Evolutionary conservation across 2,113 vertebrate genomes (phyloP).

Genomic region (Stigmatopora nigra): DNA sequence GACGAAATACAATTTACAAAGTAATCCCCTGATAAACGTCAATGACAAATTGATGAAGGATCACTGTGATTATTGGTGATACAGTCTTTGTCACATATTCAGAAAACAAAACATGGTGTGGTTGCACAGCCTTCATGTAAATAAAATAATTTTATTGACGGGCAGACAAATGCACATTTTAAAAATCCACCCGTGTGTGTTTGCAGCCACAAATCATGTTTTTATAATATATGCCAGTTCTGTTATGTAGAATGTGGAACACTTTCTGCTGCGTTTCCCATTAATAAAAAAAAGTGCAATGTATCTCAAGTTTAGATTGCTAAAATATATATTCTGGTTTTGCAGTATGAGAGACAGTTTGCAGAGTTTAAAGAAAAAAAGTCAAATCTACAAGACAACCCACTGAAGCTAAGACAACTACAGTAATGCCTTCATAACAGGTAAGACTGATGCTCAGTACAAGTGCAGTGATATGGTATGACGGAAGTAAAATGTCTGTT

Average conservation of each 20-base stretch:
- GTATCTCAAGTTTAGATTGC: neutral
- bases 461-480: neutral
- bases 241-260: too few species aligned
- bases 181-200: too few species aligned
- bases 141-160: too few species aligned
- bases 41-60: neutral
- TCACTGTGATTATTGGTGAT: neutral
- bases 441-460: conserved; percentile 51
- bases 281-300: too few species aligned
- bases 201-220: too few species aligned
- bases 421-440: conserved; percentile 78
- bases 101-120: too few species aligned
- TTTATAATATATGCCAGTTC: too few species aligned
- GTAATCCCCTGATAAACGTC: neutral
- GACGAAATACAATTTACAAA: neutral
- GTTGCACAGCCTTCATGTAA: too few species aligned
- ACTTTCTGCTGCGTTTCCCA: too few species aligned
- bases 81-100: neutral
- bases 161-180: too few species aligned
- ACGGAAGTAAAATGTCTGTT: neutral
- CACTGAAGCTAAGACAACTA: conserved; percentile 78
- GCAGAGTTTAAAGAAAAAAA: conserved; percentile 77
- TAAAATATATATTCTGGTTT: conserved; percentile 8
- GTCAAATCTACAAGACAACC: conserved; percentile 76
- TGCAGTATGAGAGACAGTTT: conserved; percentile 78